phyloP scores from a whole-genome alignment of 2,888 invertebrate species.

The Drosophila meridiana region DNA sequence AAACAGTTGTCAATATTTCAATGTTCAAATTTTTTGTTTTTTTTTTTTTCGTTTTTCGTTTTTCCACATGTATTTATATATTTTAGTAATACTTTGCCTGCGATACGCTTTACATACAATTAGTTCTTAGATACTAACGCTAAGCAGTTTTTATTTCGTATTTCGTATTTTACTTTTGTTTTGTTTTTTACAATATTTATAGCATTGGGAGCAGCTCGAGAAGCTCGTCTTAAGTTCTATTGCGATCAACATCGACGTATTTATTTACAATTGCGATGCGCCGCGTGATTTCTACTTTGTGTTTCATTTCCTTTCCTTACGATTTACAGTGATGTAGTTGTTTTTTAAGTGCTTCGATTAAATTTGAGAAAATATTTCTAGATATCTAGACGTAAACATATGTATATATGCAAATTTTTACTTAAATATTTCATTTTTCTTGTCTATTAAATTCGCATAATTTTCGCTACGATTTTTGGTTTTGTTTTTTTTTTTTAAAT shows the following conservation, averaged over 20 bases:
- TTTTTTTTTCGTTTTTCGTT: conserved; percentile 17
- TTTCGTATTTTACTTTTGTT: background rate
- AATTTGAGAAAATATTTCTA: conserved; percentile 45
- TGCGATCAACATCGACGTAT: conserved; percentile 33
- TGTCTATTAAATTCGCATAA: conserved; percentile 70
- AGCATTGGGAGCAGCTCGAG: conserved; percentile 28
- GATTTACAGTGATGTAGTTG: conserved; percentile 65
- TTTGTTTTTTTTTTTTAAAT: background rate
- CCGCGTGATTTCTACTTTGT: conserved; percentile 12
- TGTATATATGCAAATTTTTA: background rate
- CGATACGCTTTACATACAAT: conserved; percentile 60
- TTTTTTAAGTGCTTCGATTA: conserved; percentile 43
- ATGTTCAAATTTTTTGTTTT: conserved; percentile 19
- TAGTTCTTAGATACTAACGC: conserved; percentile 54
- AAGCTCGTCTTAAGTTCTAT: conserved; percentile 33
- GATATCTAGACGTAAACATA: conserved; percentile 15
- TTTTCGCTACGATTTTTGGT: conserved; percentile 53
- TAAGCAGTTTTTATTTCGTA: conserved; percentile 40
- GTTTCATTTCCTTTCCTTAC: conserved; percentile 9
- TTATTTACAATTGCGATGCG: conserved; percentile 73
- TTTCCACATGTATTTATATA: conserved; percentile 59
- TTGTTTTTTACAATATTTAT: conserved; percentile 58
- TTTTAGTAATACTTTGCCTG: conserved; percentile 75
- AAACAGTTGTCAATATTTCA: conserved; percentile 33
- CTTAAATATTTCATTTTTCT: conserved; percentile 36